A percentile compares a stretch with the other conserved stretches of the same genome.
Conservation (phyloP, 2,113 vertebrate species). For the Phalacrocorax carbo region DNA sequence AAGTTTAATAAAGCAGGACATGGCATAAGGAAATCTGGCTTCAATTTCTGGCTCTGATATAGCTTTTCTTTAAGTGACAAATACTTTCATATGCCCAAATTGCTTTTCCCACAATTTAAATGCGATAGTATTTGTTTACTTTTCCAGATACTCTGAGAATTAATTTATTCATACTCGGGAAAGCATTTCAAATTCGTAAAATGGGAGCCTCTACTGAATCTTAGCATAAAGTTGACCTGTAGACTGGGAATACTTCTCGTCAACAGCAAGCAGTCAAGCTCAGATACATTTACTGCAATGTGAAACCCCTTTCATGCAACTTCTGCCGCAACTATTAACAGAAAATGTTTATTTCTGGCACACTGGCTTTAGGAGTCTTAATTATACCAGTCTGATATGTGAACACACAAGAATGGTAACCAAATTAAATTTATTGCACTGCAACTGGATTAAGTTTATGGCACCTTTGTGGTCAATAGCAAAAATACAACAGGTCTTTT, state of each 20-base stretch:
- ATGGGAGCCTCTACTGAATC: neutral
- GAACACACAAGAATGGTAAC: neutral
- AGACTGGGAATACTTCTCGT: neutral
- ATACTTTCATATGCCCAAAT: neutral
- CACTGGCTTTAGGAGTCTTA: neutral
- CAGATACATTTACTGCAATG: neutral
- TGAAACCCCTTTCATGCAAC: neutral
- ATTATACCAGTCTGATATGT: neutral
- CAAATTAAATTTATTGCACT: neutral
- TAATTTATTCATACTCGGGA: neutral
- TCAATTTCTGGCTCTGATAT: neutral
- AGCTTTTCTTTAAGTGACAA: constrained; percentile 13
- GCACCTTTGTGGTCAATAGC: neutral
- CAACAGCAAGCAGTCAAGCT: neutral
- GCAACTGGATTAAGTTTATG: neutral
- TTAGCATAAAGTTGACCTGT: neutral
- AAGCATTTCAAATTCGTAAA: neutral
- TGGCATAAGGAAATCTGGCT: neutral
- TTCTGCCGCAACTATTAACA: neutral
- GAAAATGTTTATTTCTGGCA: neutral
- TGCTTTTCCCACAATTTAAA: constrained; percentile 30
- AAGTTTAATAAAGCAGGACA: neutral
- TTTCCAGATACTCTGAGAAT: neutral
- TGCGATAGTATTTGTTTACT: neutral
- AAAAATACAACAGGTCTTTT: neutral